Evolutionary conservation across 2,113 vertebrate genomes (phyloP), one percentile per base, ranked within the genome.

Genomic region (Pterocles gutturalis): DNA sequence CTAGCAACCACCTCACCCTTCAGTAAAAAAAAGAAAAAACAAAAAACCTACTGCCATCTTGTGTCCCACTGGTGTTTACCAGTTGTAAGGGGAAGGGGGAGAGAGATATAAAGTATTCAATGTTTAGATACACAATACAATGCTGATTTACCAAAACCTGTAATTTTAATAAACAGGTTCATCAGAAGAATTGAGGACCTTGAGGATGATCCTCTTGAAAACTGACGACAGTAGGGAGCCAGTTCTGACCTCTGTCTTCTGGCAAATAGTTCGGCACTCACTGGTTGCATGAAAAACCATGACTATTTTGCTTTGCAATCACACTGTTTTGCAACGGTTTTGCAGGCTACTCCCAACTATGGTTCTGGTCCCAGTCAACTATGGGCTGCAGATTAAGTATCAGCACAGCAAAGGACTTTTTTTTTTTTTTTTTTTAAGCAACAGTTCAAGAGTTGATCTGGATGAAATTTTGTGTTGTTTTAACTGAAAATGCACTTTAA

Each of bases 41-140:
- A n/a, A 55, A 95, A 97, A 95, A 36, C 26, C 29, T 96, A 69
- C 87, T 96, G 87, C 94, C 38, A 48, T 96, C 93, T 94, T 95
- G 73, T 79, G 93, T 79, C 38, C 38, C 73, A 17, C 19, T 72
- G 69, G 26, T 87, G 55, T 51, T 91, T 60, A 45, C 60, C 33
- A 64, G 29, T 5, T 87, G 43, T 26, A 92, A 87, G 29, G 8
- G 43, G 60, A 96, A 72, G 70, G 80, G 15, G 11, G 49, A 60
- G 60, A 77, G 14, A 38, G 19, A 51, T 11, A 53, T 13, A 17
- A 90, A 87, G 11, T 25, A 51, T 19, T 83, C 19, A 41, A 6
- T 83, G 43, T 76, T 90, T 69, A 83, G 38, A 38, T 17, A 65
- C 4, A 77, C 38, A 61, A 19, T 20, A 65, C 9, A 7, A 78